These are phyloP conservation scores for Polypedilum pembai DNA, from an alignment of 1,140 invertebrate species.

Conservation along the genomic window DNA sequence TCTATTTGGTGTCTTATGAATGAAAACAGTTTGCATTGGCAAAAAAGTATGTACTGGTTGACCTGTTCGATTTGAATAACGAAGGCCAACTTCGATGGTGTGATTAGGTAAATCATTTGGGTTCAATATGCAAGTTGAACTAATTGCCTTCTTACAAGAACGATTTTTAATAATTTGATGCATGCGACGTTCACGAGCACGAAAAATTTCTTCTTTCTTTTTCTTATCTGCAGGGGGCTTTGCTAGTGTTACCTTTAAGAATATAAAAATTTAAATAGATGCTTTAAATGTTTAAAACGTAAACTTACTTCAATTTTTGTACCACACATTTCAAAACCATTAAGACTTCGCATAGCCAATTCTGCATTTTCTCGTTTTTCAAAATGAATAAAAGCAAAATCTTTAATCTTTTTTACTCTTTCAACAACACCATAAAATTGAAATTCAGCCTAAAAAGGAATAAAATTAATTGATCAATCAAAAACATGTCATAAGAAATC, in stretches of 20 bases:
- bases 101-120: too few species aligned
- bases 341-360: constrained; percentile 88
- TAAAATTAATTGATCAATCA: neutral
- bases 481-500: too few species aligned
- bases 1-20: too few species aligned
- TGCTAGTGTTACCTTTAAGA: constrained; percentile 63
- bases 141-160: constrained; percentile 48
- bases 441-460: constrained; percentile 61
- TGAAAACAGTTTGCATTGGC: too few species aligned
- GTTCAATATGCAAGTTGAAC: too few species aligned
- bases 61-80: too few species aligned
- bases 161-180: constrained; percentile 86
- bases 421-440: constrained; percentile 91
- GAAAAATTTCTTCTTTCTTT: constrained; percentile 92
- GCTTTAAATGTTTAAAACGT: neutral
- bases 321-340: constrained; percentile 84
- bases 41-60: too few species aligned
- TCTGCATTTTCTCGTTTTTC: constrained; percentile 94
- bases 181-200: constrained; percentile 84
- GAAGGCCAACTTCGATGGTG: too few species aligned
- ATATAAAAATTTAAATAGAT: too few species aligned
- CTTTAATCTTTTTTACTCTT: constrained; percentile 97
- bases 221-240: constrained; percentile 98
- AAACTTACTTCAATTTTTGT: constrained; percentile 78
- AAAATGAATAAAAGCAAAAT: constrained; percentile 99